Conservation (phyloP, 2,888 invertebrate genomes). For the Cistogaster globosa region DNA sequence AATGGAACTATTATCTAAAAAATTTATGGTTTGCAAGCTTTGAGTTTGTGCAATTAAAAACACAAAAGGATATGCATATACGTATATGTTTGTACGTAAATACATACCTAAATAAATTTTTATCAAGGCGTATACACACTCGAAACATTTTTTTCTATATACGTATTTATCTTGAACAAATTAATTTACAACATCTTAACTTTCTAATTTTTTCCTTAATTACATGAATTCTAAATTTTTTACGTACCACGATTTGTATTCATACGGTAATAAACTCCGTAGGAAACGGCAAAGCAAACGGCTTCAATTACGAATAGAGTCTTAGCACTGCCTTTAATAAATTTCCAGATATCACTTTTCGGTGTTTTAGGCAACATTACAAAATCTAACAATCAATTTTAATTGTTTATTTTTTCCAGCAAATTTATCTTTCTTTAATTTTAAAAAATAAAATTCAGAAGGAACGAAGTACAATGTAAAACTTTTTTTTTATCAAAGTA, state of each 20-base stretch:
- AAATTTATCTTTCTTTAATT: no score
- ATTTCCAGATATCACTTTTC: constrained; percentile 84
- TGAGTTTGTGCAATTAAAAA: no score
- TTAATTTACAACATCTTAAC: neutral
- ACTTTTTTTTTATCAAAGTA: no score
- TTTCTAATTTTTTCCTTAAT: neutral
- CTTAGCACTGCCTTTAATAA: constrained; percentile 84
- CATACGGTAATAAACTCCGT: constrained; percentile 87
- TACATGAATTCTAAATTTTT: constrained; percentile 21
- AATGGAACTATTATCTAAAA: no score
- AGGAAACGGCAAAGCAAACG: constrained; percentile 85
- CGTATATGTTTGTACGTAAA: neutral
- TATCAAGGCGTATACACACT: no score
- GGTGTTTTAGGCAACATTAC: constrained; percentile 87
- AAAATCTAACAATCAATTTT: constrained; percentile 47
- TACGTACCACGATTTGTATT: constrained; percentile 88
- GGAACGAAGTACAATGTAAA: no score
- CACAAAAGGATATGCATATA: no score
- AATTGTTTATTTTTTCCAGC: neutral
- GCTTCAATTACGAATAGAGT: constrained; percentile 86
- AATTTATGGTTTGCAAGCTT: no score
- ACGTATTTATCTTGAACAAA: neutral
- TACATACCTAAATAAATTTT: neutral
- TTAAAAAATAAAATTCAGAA: no score
- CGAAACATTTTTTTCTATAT: neutral